phyloP scores from a whole-genome alignment of 37 sponge, comb jelly and placozoan species.

The Axinella damicornis region DNA sequence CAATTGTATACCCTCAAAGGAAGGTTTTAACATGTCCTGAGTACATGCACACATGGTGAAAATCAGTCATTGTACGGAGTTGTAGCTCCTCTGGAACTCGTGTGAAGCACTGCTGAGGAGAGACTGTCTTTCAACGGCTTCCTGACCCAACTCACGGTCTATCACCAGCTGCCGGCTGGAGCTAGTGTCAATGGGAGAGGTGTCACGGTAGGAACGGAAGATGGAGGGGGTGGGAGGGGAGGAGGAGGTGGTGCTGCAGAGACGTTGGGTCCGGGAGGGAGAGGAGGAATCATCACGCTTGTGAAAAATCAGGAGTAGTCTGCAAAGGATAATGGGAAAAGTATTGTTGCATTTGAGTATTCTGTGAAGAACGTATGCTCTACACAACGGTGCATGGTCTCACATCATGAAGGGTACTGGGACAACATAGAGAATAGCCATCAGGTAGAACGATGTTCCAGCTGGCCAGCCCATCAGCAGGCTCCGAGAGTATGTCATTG shows the following conservation, averaged over 20 bases:
- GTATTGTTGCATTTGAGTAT: too few relatives aligned
- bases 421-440: slow-evolving; percentile 29
- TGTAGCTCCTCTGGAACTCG: too few relatives aligned
- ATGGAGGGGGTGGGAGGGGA: neutral
- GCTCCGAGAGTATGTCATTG: neutral
- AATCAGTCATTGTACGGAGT: too few relatives aligned
- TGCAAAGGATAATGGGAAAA: too few relatives aligned
- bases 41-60: too few relatives aligned
- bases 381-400: neutral
- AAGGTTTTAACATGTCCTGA: too few relatives aligned
- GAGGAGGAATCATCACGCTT: too few relatives aligned
- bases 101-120: neutral
- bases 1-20: too few relatives aligned
- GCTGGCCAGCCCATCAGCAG: neutral
- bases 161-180: neutral
- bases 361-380: neutral
- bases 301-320: too few relatives aligned
- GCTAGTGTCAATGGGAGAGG: neutral
- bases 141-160: neutral
- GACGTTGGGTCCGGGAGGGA: too few relatives aligned
- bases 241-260: neutral
- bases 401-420: slow-evolving; percentile 28
- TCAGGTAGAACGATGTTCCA: slow-evolving; percentile 24
- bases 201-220: neutral
- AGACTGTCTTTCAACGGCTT: neutral